Conservation (phyloP, 2,888 invertebrate species). For the Leptogaster cylindrica region DNA sequence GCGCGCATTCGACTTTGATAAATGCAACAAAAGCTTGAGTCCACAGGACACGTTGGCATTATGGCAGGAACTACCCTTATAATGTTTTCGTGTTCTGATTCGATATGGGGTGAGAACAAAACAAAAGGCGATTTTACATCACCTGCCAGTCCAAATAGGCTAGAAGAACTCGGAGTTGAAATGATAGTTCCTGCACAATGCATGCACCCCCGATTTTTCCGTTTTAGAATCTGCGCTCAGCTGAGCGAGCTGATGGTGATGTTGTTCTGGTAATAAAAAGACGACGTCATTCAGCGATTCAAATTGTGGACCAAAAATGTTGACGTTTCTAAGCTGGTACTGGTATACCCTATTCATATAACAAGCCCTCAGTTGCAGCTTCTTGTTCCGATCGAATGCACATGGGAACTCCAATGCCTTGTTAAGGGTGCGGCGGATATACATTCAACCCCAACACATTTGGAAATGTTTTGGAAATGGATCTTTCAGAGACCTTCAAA, state of each 20-base stretch:
- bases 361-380: slow-evolving; percentile 34
- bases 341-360: slow-evolving; percentile 1
- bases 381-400: slow-evolving; percentile 39
- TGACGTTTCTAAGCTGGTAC: slow-evolving; percentile 31
- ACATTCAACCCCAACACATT: too few species aligned
- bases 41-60: too few species aligned
- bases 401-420: slow-evolving; percentile 28
- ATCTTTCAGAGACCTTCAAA: too few species aligned
- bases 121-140: slow-evolving; percentile 63
- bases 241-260: slow-evolving; percentile 36
- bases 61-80: too few species aligned
- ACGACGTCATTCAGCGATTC: slow-evolving; percentile 15
- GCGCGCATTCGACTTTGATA: background rate
- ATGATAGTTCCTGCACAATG: slow-evolving; percentile 21
- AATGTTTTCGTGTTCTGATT: too few species aligned
- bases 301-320: slow-evolving; percentile 37
- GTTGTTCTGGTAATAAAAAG: slow-evolving; percentile 20
- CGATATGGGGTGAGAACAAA: slow-evolving; percentile 58
- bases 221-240: slow-evolving; percentile 18
- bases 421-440: too few species aligned
- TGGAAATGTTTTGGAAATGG: too few species aligned
- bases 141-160: slow-evolving; percentile 57
- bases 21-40: background rate
- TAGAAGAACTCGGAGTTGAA: slow-evolving; percentile 9
- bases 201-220: slow-evolving; percentile 36